These are phyloP conservation scores for Caenorhabditis uteleia DNA, from an alignment of 2,888 invertebrate species.

Conservation along the genomic window DNA sequence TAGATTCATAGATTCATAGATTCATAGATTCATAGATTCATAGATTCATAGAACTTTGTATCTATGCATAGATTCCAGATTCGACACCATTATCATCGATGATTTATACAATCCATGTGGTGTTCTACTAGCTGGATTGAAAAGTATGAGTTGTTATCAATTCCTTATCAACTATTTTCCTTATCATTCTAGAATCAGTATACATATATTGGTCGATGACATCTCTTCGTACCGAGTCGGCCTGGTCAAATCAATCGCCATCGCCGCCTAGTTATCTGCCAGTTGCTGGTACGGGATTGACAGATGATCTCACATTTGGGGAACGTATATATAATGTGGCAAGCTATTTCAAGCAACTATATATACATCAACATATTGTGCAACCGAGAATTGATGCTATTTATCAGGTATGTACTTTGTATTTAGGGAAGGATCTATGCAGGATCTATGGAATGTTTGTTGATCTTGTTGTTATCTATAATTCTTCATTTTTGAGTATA, in stretches of 20 bases:
- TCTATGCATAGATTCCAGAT: no score
- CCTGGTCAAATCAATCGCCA: constrained; percentile 68
- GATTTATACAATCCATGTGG: constrained; percentile 70
- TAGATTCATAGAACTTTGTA: background rate
- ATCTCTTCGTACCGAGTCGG: constrained; percentile 67
- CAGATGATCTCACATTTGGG: constrained; percentile 64
- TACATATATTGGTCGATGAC: constrained; percentile 69
- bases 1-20: no score
- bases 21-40: background rate
- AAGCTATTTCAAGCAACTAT: constrained; percentile 63
- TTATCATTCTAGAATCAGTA: constrained; percentile 49
- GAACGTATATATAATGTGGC: constrained; percentile 62
- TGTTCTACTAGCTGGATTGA: constrained; percentile 59
- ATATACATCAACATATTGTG: constrained; percentile 67
- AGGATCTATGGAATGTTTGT: constrained; percentile 2
- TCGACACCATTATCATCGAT: constrained; percentile 67
- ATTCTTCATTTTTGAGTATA: no score
- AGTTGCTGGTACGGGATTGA: constrained; percentile 67
- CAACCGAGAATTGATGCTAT: constrained; percentile 64
- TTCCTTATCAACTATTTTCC: background rate
- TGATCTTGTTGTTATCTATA: background rate
- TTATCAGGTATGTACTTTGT: constrained; percentile 59
- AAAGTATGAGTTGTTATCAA: constrained; percentile 20
- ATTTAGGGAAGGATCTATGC: background rate
- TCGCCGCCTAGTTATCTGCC: constrained; percentile 68